Base-by-base conservation (phyloP, 2,797 vertebrate species). In the Orientallactaga sibirica region DNA sequence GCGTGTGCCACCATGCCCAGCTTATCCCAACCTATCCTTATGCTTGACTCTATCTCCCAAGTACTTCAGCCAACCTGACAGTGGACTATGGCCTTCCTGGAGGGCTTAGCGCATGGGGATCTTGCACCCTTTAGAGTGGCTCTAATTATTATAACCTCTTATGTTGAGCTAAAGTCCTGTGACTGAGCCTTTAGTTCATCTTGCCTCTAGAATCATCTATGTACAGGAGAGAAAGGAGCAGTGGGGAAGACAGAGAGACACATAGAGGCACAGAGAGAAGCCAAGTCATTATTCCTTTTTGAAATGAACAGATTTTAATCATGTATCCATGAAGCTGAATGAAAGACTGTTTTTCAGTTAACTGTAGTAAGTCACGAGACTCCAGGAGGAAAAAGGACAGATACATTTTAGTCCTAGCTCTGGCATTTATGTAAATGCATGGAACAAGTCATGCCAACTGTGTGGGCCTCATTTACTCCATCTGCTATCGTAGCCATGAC, bases 231-330 rank as follows among this genome's bases (percentile, higher is more conserved):
- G 86, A 15, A 29, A 33, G 61, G 83, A 58, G 55, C 33, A 37
- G 55, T 14, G 11, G 55, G 16, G 55, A 58, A 16, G 55, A 58
- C 12, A 58, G 55, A 15, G 15, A 58, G 27, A 12, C 12, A 62
- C 22, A 37, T 10, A 62, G 29, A 33, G 7, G n/a, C 10, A 33
- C 1, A 27, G 16, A 55, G 18, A 15, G 8, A 6, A n/a, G 9
- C 22, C 7, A 25, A 25, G 25, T 3, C 4, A 79, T 87, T 81
- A 84, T 62, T 75, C 83, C 19, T 90, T 48, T 27, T 70, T 84
- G n/a, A 83, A 66, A 92, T 80, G 71, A 86, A 11, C 15, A 86
- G 12, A 82, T 85, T 90, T 96, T 92, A 43, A 75, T 79, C 24
- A 92, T 92, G 29, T 92, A 62, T 64, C 64, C 61, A 73, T 83